phyloP scores from a whole-genome alignment of 2,113 vertebrate species.

The Campylomormyrus tamandua region DNA sequence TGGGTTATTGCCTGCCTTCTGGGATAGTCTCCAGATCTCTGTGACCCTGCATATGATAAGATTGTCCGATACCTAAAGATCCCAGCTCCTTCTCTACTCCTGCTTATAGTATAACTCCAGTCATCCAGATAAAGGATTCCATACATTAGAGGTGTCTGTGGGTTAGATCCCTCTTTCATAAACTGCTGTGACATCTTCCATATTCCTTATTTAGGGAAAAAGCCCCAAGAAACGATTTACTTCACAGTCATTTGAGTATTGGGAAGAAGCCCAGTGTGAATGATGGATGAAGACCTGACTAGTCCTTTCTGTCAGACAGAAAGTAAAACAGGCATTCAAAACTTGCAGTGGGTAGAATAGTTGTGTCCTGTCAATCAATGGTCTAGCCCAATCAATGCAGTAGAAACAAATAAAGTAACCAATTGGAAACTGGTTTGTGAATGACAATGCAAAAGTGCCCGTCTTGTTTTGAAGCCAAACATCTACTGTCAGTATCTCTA shows the following conservation, averaged over 20 bases:
- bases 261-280: not conserved
- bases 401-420: not conserved
- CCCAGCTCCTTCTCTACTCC: not conserved
- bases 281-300: not conserved
- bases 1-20: not conserved
- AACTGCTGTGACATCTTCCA: not conserved
- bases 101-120: not conserved
- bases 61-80: not conserved
- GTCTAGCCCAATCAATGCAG: not conserved
- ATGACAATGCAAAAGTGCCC: not conserved
- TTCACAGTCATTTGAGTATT: not conserved
- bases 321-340: not conserved
- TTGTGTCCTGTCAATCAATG: not conserved
- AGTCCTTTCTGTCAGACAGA: not conserved
- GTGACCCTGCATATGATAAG: not conserved
- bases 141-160: not conserved
- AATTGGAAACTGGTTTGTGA: not conserved
- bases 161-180: not conserved
- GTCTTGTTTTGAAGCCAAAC: not conserved
- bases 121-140: not conserved
- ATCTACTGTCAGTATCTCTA: not conserved
- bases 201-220: not conserved
- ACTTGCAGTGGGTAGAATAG: not conserved
- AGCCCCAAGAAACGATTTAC: not conserved
- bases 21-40: not conserved